Base-by-base conservation (phyloP, 2,888 invertebrate genomes). In the Microdon myrmicae region DNA sequence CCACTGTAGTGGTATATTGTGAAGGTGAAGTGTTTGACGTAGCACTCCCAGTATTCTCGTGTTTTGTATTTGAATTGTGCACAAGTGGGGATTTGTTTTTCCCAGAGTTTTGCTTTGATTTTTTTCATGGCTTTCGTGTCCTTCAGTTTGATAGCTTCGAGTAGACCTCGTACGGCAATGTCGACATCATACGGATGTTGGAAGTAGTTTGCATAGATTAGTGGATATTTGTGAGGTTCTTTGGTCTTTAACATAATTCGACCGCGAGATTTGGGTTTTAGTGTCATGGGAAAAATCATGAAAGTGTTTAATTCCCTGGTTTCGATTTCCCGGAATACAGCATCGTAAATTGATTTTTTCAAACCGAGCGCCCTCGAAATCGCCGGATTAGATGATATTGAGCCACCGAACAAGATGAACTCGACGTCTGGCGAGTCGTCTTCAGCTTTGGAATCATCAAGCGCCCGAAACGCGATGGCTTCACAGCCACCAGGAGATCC, bases 211-310 rank as follows among this genome's bases (percentile, higher is more conserved):
- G 89, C 84, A 67, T 86, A 83, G 53, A 91, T 83, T 28, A 83
- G 75, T 0, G 90, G 90, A 69, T 85, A 82, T 13, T 85, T 83
- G 12, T 82, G 81, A 0, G 89, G 89, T 74, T 90, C 84, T 1
- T 74, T 83, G 38, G 85, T 83, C 70, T 82, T 84, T 8, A 92
- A 79, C 71, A 84, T 84, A 9, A 92, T 75, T 48, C 81, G 80
- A 1, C 91, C 91, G n/a, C 84, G 82, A 19, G 88, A 88, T 71
- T 84, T 85, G 0, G 90, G 88, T 37, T 87, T 82, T 78, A 91
- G 70, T 2, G 87, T 74, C 82, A 86, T 84, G 2, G 87, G 85
- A 41, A 86, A 83, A 35, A 85, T 81, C 72, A 82, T 83, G 75
- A 85, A 87, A 1, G 83, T 79, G 25, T 85, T 73, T 12, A 75